These are phyloP conservation scores for Chrysaora quinquecirrha DNA, from an alignment of 30 jellyfish, hydroid and myxozoan species.

Conservation along the genomic window DNA sequence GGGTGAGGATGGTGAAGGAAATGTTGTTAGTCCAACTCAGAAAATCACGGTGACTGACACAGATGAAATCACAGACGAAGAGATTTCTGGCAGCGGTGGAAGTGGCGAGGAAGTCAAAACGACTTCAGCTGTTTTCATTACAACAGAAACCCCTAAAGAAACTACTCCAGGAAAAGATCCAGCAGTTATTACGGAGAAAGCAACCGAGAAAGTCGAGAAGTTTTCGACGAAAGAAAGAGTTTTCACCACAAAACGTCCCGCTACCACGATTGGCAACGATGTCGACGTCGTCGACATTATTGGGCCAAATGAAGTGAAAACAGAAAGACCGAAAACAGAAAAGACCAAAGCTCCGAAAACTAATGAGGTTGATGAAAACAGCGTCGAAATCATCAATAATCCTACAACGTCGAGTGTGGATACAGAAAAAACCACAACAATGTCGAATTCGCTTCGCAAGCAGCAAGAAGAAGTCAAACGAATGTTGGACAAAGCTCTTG, in stretches of 20 bases:
- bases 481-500: conserved; percentile 78
- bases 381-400: conserved; percentile 56
- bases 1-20: not conserved
- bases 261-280: not conserved
- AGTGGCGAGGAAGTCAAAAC: not conserved
- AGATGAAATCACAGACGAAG: not conserved
- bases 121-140: not conserved
- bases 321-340: not conserved
- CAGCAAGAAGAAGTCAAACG: not conserved
- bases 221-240: not conserved
- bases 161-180: not conserved
- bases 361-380: conserved; percentile 68
- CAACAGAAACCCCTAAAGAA: not conserved
- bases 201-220: not conserved
- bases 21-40: not conserved
- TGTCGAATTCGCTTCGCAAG: not conserved
- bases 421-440: not conserved
- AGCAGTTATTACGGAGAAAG: not conserved
- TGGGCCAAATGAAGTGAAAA: not conserved
- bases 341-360: not conserved
- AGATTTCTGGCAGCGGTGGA: conserved; percentile 8
- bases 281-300: not conserved
- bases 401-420: not conserved
- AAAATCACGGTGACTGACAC: not conserved
- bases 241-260: not conserved